A percentile compares a stretch with the other conserved stretches of the same genome.
Conservation (phyloP, 2,888 invertebrate genomes). For the Acronicta aceris region DNA sequence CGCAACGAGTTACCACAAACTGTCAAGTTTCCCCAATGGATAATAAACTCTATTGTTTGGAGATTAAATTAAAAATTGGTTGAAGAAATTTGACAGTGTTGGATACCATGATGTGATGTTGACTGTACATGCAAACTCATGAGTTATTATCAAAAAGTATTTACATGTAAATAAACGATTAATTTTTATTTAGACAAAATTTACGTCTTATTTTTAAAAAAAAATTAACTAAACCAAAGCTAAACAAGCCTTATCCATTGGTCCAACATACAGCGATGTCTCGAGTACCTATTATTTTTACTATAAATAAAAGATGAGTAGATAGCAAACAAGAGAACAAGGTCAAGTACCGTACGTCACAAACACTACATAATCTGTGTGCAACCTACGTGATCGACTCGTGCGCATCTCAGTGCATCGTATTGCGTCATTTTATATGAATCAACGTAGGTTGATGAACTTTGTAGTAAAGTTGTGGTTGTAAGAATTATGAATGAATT, state of each 20-base stretch:
- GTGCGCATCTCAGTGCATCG: conserved; percentile 63
- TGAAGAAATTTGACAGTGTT: too few species aligned
- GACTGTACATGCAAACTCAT: too few species aligned
- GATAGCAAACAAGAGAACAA: conserved; percentile 53
- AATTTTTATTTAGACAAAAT: too few species aligned
- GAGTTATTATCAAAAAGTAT: too few species aligned
- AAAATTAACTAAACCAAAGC: too few species aligned
- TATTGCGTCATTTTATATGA: conserved; percentile 33
- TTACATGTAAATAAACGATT: too few species aligned
- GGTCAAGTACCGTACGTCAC: conserved; percentile 56
- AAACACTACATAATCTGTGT: conserved; percentile 40
- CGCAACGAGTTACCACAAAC: too few species aligned
- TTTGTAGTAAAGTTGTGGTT: conserved; percentile 19
- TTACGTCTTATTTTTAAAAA: too few species aligned
- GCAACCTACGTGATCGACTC: conserved; percentile 56
- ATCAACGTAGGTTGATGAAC: conserved; percentile 45
- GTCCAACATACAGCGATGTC: conserved; percentile 28
- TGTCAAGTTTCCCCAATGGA: too few species aligned
- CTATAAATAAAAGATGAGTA: conserved; percentile 62
- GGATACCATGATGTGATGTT: too few species aligned
- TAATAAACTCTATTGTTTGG: too few species aligned
- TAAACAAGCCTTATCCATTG: conserved; percentile 35
- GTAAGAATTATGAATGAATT: conserved; percentile 16
- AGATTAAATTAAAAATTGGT: too few species aligned
- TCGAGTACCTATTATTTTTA: conserved; percentile 38